phyloP scores from a whole-genome alignment of 1,140 invertebrate species.

The Nylanderia fulva region DNA sequence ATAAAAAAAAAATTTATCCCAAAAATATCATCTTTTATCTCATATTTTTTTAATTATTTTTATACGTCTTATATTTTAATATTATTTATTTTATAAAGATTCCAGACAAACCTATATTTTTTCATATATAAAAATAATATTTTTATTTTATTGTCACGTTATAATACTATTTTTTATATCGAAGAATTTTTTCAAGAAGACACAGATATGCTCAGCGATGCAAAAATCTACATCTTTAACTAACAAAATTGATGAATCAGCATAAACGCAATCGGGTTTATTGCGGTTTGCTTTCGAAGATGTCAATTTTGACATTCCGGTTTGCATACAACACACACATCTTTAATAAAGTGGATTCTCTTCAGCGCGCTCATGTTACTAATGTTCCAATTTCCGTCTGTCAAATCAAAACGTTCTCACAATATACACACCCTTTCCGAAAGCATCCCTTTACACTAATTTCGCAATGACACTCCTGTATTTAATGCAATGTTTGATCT shows the following conservation, averaged over 20 bases:
- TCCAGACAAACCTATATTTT: too few relatives aligned
- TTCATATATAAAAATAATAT: too few relatives aligned
- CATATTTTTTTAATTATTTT: too few relatives aligned
- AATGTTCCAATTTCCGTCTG: slow-evolving; percentile 84
- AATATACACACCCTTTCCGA: slow-evolving; percentile 72
- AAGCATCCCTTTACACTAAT: slow-evolving; percentile 20
- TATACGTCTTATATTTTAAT: too few relatives aligned
- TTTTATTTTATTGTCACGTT: too few relatives aligned
- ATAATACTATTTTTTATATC: neutral
- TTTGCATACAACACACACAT: slow-evolving; percentile 21
- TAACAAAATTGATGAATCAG: slow-evolving; percentile 53
- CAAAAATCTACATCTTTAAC: neutral
- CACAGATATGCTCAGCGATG: neutral
- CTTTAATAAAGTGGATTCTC: slow-evolving; percentile 62
- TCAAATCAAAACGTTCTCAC: slow-evolving; percentile 70
- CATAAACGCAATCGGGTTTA: slow-evolving; percentile 57
- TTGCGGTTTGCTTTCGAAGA: slow-evolving; percentile 55
- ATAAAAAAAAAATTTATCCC: too few relatives aligned
- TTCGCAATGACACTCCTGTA: neutral
- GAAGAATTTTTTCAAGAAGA: neutral
- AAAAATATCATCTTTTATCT: too few relatives aligned
- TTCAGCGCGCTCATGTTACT: slow-evolving; percentile 62
- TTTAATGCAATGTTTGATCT: slow-evolving; percentile 18
- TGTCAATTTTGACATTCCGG: slow-evolving; percentile 75
- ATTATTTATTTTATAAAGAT: too few relatives aligned